Percentiles rank a stretch among this genome's conserved stretches.
Evolutionary conservation across 2,797 vertebrate genomes (phyloP).

Genomic region (Coregonus sp.): DNA sequence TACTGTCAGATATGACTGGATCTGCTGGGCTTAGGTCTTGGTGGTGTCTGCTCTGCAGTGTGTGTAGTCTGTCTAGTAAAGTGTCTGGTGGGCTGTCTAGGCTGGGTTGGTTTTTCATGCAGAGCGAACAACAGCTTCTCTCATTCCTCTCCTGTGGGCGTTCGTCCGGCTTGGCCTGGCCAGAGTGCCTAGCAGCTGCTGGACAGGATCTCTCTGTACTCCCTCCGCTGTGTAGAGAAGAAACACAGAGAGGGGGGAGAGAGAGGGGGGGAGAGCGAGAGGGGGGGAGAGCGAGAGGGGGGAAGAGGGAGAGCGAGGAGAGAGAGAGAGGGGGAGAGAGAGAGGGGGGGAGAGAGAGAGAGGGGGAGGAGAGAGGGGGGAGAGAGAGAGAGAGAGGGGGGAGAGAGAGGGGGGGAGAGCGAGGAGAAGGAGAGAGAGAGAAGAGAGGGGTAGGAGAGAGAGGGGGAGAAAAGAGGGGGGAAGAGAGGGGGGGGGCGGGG

Average conservation of each 20-base stretch:
- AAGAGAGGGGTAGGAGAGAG: too few relatives aligned
- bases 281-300: neutral
- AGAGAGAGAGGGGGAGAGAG: neutral
- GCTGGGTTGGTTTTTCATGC: slow-evolving; percentile 48
- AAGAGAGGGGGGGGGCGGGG: too few relatives aligned
- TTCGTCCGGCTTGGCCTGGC: slow-evolving; percentile 27
- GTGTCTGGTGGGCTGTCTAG: slow-evolving; percentile 29
- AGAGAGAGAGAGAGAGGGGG: too few relatives aligned
- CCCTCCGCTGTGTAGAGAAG: too few relatives aligned
- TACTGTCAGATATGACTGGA: slow-evolving; percentile 22
- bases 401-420: too few relatives aligned
- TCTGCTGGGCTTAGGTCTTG: slow-evolving; percentile 14
- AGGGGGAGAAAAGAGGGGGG: too few relatives aligned
- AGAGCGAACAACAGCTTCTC: slow-evolving; percentile 53
- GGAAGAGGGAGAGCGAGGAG: neutral
- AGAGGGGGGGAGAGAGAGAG: slow-evolving; percentile 11
- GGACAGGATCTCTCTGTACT: slow-evolving; percentile 33
- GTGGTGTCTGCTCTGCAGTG: neutral
- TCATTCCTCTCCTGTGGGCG: slow-evolving; percentile 58
- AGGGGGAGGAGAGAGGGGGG: too few relatives aligned
- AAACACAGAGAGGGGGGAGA: too few relatives aligned
- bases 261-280: neutral
- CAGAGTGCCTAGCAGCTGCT: slow-evolving; percentile 39
- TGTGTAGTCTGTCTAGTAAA: slow-evolving; percentile 26
- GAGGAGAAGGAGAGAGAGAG: too few relatives aligned